Base-by-base conservation (phyloP, 2,888 invertebrate genomes). In the Pachymerium ferrugineum region DNA sequence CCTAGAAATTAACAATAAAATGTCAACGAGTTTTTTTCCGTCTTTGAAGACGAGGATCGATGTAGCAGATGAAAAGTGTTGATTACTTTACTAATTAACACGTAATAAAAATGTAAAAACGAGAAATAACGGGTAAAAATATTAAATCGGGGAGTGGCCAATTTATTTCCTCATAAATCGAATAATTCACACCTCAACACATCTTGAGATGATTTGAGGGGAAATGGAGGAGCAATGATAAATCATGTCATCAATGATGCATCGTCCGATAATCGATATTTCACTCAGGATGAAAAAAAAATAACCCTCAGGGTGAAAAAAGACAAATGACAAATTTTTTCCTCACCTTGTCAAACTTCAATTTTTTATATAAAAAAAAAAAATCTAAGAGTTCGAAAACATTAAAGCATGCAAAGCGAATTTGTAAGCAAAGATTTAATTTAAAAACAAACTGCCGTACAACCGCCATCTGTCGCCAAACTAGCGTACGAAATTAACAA, bases 201-300 rank as follows among this genome's bases (percentile, higher is more conserved):
- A 25, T 54, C n/a, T 22, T 28, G 14, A 25, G 62, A 62, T 62
- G 62, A 62, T 62, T 62, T 22, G 22, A n/a, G n/a, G 1, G 62
- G 28, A 62, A 62, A 62, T 62, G 62, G 25, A 25, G 54, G 19
- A 54, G 54, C 22, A 22, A 25, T 22, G 25, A 62, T 25, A 62
- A 62, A 62, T 62, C 62, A 62, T 28, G 62, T 62, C 62, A 62
- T 62, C 62, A 62, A 62, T 62, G 62, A 62, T 62, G 62, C 62
- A 62, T 62, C 62, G 38, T 62, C 22, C 62, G 10, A 62, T 25
- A 25, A 62, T 62, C 62, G 62, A 62, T 62, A n/a, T 62, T 62
- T 62, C 22, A 22, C 28, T 47, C 3, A 10, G 12, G 10, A n/a
- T 5, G 5, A n/a, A 22, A 10, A 1, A 62, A 22, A 19, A 54